These are phyloP conservation scores for Notocelia uddmanniana DNA, from an alignment of 2,888 invertebrate species.

Conservation along the genomic window DNA sequence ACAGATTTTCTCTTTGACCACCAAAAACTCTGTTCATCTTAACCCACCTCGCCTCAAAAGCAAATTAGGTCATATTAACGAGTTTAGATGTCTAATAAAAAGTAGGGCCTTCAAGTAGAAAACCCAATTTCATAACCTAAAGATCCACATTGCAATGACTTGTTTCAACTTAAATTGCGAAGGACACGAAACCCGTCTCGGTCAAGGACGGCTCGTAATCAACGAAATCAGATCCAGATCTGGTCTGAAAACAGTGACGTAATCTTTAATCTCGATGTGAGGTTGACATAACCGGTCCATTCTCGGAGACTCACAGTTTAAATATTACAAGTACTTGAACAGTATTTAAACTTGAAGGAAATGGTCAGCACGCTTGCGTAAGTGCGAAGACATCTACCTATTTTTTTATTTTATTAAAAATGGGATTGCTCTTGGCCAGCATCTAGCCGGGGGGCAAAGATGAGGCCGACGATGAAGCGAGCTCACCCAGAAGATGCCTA, in stretches of 20 bases:
- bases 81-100: too few species aligned
- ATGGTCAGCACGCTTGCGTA: too few species aligned
- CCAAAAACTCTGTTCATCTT: too few species aligned
- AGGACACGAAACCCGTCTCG: slow-evolving; percentile 31
- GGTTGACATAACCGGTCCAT: slow-evolving; percentile 41
- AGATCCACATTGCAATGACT: neutral
- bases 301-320: neutral
- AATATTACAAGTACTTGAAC: slow-evolving; percentile 1
- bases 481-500: too few species aligned
- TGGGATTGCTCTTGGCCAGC: too few species aligned
- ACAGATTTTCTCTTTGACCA: too few species aligned
- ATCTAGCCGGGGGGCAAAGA: too few species aligned
- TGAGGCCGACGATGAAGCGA: too few species aligned
- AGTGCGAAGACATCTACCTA: too few species aligned
- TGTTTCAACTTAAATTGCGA: slow-evolving; percentile 17
- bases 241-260: slow-evolving; percentile 40
- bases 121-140: neutral
- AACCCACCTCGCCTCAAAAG: too few species aligned
- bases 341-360: slow-evolving; percentile 11
- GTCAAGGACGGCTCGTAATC: slow-evolving; percentile 38
- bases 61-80: too few species aligned
- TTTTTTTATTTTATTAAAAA: too few species aligned
- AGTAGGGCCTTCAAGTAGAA: neutral
- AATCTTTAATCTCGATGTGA: slow-evolving; percentile 44
- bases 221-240: slow-evolving; percentile 43